Evolutionary conservation across 2,113 vertebrate genomes (phyloP).

Genomic region (Gymnogyps californianus): DNA sequence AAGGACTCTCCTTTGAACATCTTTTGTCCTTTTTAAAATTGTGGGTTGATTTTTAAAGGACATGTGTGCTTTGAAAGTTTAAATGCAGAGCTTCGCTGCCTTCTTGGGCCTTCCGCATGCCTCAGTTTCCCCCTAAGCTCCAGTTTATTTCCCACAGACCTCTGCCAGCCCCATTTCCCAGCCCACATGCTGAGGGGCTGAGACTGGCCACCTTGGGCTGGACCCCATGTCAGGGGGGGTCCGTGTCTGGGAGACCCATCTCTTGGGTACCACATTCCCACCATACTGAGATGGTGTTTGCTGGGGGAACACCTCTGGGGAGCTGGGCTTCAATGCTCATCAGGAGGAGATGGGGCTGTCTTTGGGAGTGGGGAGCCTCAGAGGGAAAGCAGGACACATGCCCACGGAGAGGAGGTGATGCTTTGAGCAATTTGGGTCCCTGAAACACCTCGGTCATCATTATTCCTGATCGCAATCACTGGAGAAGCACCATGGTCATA

Average conservation of each 20-base stretch:
- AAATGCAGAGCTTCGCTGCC: neutral
- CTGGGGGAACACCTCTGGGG: neutral
- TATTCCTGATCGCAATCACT: neutral
- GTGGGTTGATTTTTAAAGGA: neutral
- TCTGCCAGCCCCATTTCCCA: neutral
- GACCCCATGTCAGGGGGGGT: no score
- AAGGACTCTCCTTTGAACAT: accelerated
- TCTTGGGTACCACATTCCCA: neutral
- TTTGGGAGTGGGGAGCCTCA: neutral
- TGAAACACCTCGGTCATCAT: accelerated
- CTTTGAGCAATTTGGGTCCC: neutral
- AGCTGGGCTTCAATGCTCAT: neutral
- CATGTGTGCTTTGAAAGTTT: neutral
- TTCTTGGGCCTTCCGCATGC: neutral
- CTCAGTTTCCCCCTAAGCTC: neutral
- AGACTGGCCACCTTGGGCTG: neutral
- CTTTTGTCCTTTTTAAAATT: neutral
- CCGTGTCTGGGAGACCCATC: accelerated
- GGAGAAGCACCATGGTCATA: neutral
- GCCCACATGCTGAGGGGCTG: no score
- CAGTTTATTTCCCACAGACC: neutral
- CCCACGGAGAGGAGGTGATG: neutral
- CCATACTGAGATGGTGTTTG: neutral
- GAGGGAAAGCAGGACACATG: neutral
- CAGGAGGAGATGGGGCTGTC: neutral